Evolutionary conservation across 2,113 vertebrate species (phyloP), one percentile per base, ranked within the genome.

Genomic region (Arothron firmamentum): DNA sequence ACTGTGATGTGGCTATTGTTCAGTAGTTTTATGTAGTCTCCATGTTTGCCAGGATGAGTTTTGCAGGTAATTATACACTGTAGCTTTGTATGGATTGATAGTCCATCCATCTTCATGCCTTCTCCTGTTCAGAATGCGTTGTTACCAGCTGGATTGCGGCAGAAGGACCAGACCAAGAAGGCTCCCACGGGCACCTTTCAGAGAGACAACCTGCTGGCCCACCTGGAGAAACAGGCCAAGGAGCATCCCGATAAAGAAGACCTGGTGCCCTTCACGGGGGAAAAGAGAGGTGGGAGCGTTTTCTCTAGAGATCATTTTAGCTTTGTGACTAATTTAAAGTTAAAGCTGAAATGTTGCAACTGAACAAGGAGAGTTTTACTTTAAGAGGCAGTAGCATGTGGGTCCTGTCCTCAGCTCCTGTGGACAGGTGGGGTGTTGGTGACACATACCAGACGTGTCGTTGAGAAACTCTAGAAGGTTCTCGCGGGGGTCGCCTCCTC

Each of bases 91-190:
- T 31, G 6, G 28, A 31, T 1, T 9, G 28, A 15, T 15, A 3
- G 16, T 45, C 43, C 43, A 5, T 14, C 16, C 16, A 4, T 17
- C 21, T 23, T 2, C 21, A 23, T 23, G 15, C 15, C 15, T n/a
- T 47, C 16, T 16, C 7, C 53, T 58, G 71, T 70, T 19, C 73
- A 99, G 97, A 98, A 99, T 1, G 93, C 92, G 0, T 70, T 98
- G 84, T 76, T 99, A 83, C 97, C 97, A 0, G 97, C 95, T 8
- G 97, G 96, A 59, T 78, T 96, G 84, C 92, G 97, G 65, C 97
- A 99, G 85, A 94, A 93, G 74, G 96, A 99, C 87, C 96, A 99
- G 90, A 99, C 97, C 0, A 96, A 93, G 83, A 99, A 99, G 84
- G 87, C 91, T 31, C 94, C 97, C 6, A 99, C 97, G 0, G 96